Evolutionary conservation across 2,113 vertebrate species (phyloP), one percentile per base, ranked within the genome.

Genomic region (Nibea albiflora): DNA sequence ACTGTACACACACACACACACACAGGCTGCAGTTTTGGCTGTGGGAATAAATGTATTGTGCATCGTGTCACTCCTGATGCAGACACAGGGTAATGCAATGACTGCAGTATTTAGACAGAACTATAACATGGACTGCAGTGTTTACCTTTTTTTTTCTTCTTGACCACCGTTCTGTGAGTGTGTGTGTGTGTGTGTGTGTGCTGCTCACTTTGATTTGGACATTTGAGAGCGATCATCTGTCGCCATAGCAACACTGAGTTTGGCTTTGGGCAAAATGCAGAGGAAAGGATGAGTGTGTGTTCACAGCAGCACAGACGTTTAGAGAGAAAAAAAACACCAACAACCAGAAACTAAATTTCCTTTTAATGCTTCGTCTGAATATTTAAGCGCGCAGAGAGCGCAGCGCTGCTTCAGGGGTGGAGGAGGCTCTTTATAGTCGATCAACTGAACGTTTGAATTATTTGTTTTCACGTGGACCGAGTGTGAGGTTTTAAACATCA

Each of bases 171-270:
- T 74, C 62, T 65, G 14, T 81, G 24, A 26, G 31, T 31, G 31
- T 31, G 31, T 31, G 31, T 28, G 47, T 63, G 16, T 28, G 28
- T 31, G 31, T 31, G 31, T 35, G 47, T 58, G 16, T 35, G 81
- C 78, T 47, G 3, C 60, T 49, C 20, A 69, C 77, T 74, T 74
- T 67, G 80, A 81, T 72, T 81, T 52, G 70, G 83, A 77, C 80
- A 78, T 77, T 80, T 50, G 46, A 15, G 63, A 76, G 67, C 47
- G 44, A 76, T 62, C 58, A 82, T 88, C 81, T 85, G 83, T 89
- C 79, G 58, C 88, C 81, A 89, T 86, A n/a, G 84, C 85, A 90
- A 90, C 85, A 57, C 61, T 20, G 65, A 84, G 72, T 80, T 89
- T 71, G 58, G 60, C 82, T 79, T 6, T 26, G 79, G 73, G 79